These are phyloP conservation scores for Nothobranchius furzeri DNA, from an alignment of 2,113 vertebrate genomes.

Conservation along the genomic window DNA sequence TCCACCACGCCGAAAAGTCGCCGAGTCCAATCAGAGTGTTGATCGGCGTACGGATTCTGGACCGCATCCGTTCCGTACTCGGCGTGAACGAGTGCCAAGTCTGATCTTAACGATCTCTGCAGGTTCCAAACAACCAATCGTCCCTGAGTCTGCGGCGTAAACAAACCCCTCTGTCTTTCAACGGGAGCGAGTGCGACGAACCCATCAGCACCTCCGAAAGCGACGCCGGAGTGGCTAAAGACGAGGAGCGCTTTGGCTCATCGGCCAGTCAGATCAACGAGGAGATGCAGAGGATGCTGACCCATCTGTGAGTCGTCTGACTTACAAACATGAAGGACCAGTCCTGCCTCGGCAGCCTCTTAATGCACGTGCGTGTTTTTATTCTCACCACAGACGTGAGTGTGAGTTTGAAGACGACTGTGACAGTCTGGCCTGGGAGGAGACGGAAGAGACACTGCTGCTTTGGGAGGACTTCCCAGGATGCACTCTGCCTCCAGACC, in stretches of 20 bases:
- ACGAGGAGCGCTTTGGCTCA: conserved; percentile 83
- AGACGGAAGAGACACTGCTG: conserved; percentile 94
- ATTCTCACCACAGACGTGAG: conserved; percentile 47
- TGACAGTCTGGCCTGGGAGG: conserved; percentile 97
- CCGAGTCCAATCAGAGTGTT: too few relatives aligned
- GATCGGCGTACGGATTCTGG: too few relatives aligned
- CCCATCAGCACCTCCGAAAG: conserved; percentile 78
- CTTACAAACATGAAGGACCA: neutral
- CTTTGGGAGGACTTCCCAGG: conserved; percentile 98
- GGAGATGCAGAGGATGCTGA: conserved; percentile 98
- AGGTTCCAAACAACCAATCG: conserved; percentile 74
- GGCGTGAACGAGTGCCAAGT: neutral
- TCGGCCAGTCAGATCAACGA: conserved; percentile 90
- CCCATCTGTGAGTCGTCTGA: conserved; percentile 88
- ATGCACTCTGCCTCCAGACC: conserved; percentile 87
- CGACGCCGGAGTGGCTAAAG: conserved; percentile 71
- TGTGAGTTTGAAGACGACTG: conserved; percentile 87
- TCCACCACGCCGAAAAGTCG: too few relatives aligned
- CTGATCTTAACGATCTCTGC: conserved; percentile 24
- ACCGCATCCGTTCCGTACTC: too few relatives aligned
- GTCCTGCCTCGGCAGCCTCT: neutral
- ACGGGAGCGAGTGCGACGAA: conserved; percentile 77
- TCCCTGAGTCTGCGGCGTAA: conserved; percentile 75
- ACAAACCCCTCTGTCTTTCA: conserved; percentile 67
- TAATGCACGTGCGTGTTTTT: conserved; percentile 2